Evolutionary conservation across 2,888 invertebrate species (phyloP).

Genomic region (Caenorhabditis sp.): DNA sequence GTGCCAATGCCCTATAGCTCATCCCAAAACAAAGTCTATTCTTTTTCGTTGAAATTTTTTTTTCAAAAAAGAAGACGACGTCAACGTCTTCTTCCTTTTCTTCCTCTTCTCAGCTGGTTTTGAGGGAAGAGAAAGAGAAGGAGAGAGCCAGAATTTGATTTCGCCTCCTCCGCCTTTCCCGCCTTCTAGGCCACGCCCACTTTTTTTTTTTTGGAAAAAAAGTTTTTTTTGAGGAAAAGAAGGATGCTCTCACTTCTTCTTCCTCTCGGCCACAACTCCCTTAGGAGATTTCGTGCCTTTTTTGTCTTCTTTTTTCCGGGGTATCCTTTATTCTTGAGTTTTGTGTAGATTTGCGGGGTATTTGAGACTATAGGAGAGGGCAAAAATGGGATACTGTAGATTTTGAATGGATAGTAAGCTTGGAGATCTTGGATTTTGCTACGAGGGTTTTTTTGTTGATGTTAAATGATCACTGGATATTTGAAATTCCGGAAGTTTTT

Average conservation of each 20-base stretch:
- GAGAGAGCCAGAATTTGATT: constrained; percentile 37
- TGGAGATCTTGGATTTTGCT: no score
- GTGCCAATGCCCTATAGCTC: constrained; percentile 10
- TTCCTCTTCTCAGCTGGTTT: constrained; percentile 25
- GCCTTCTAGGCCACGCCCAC: constrained; percentile 28
- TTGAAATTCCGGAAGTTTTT: no score
- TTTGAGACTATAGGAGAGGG: not conserved
- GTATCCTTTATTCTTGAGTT: not conserved
- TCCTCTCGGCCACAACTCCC: constrained; percentile 3
- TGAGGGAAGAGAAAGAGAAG: not conserved
- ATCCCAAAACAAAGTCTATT: not conserved
- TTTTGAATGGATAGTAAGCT: no score
- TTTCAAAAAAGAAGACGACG: constrained; percentile 34
- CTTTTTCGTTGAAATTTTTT: constrained; percentile 22
- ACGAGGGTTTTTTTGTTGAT: no score
- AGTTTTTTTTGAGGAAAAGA: constrained; percentile 11
- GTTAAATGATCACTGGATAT: no score
- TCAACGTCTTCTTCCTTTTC: constrained; percentile 35
- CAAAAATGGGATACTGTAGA: not conserved
- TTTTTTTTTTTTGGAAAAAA: constrained; percentile 15
- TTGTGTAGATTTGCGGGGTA: not conserved
- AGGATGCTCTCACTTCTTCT: constrained; percentile 1
- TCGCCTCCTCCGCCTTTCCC: constrained; percentile 36
- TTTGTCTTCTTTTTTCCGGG: not conserved
- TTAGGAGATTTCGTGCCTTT: constrained; percentile 14